Base-by-base conservation (phyloP, 2,113 vertebrate genomes). In the Piprites chloris region DNA sequence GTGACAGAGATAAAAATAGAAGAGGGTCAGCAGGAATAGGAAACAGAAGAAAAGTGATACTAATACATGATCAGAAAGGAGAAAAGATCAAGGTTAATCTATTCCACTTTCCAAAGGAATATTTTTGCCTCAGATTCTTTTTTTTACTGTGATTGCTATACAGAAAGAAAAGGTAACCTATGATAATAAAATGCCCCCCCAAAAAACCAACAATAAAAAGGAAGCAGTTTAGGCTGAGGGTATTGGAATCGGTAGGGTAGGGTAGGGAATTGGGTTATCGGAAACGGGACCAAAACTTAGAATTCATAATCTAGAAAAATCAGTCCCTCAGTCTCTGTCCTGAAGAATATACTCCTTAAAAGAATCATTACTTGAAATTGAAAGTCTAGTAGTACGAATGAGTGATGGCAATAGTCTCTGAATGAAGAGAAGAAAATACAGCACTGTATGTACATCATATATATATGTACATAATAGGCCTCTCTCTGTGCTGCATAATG, bases 151-250 rank as follows among this genome's bases (percentile, higher is more conserved):
- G 44, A 47, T 6, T 44, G 9, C 5, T 78, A 33, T 24, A 49
- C 13, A 62, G 32, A 26, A 80, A 72, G 80, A 7, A 42, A 27
- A 26, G 14, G 3, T 53, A 62, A 56, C 5, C 1, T 65, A 33
- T 28, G 9, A 17, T 37, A 30, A 26, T 20, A 32, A 5, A 50
- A 50, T 27, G 27, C 14, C 24, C 18, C 18, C 21, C 15, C 3
- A 47, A 33, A 10, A 28, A 39, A 16, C 3, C 0, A 0, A 30
- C 2, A 9, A 9, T 11, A 33, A 7, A 47, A 44, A 27, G 9
- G 1, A 42, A 50, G 4, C 30, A 13, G n/a, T n/a, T n/a, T n/a
- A n/a, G n/a, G n/a, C n/a, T n/a, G n/a, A n/a, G n/a, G n/a, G n/a
- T n/a, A n/a, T n/a, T n/a, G n/a, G n/a, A n/a, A n/a, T n/a, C n/a